phyloP scores from a whole-genome alignment of 64 coral and sea anemone species.

The Orbicella faveolata region DNA sequence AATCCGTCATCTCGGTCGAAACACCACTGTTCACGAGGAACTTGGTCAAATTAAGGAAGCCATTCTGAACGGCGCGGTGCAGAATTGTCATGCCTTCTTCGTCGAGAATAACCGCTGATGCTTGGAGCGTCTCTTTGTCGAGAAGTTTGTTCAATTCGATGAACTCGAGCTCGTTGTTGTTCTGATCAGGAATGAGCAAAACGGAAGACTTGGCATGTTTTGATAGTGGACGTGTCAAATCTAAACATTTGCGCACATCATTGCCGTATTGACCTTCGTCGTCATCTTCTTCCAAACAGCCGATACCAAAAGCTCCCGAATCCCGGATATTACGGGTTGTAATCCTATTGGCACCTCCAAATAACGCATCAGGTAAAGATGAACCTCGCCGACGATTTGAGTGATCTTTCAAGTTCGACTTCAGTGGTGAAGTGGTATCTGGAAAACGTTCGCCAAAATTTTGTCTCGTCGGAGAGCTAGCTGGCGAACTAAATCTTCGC shows the following conservation, averaged over 20 bases:
- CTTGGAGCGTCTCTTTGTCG: conserved; percentile 26
- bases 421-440: background rate
- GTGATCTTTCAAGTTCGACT: background rate
- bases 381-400: background rate
- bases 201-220: conserved; percentile 32
- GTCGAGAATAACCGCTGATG: conserved; percentile 21
- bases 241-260: conserved; percentile 18
- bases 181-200: conserved; percentile 22
- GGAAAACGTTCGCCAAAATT: conserved; percentile 3
- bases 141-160: conserved; percentile 41
- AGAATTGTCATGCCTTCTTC: conserved; percentile 47
- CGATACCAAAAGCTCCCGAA: conserved; percentile 13
- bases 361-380: conserved; percentile 15
- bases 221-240: conserved; percentile 31
- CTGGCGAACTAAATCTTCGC: conserved; percentile 3
- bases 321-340: conserved; percentile 19
- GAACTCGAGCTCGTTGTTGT: conserved; percentile 20
- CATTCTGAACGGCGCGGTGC: conserved; percentile 53
- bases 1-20: conserved; percentile 51
- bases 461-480: conserved; percentile 4
- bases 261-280: conserved; percentile 26
- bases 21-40: conserved; percentile 53
- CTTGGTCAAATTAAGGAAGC: conserved; percentile 19
- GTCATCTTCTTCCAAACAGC: conserved; percentile 26
- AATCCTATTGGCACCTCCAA: conserved; percentile 25